Base-by-base conservation (phyloP, 2,797 vertebrate genomes). In the Chaetodon trifasciatus region DNA sequence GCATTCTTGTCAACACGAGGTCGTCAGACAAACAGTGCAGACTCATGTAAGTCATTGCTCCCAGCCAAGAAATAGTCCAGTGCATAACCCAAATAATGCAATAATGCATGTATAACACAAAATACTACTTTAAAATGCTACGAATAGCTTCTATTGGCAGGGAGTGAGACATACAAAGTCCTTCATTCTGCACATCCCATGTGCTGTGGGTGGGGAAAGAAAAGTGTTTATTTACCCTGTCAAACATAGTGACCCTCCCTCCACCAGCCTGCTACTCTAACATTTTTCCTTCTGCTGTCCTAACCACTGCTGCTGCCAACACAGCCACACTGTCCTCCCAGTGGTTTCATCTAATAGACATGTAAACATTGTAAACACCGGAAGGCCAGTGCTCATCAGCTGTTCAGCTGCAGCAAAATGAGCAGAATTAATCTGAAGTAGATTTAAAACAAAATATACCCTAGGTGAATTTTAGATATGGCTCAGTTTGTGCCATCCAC, bases 331-430 rank as follows among this genome's bases (percentile, higher is more conserved):
- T 12, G 2, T 52, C 39, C 58, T 52, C 39, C 0, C 74, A 66
- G 82, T 64, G 81, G 80, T 57, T 64, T 66, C 46, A 28, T 57
- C 44, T 76, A 44, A 76, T 70, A 39, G 47, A 68, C 44, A 50
- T 53, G n/a, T 74, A 53, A 79, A 72, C 65, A 73, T 47, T 49
- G 56, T 76, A 63, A 80, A 72, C 63, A 74, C 19, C n/a, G 17
- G 46, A 47, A 11, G 6, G n/a, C 60, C 10, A 1, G 39, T n/a
- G 5, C 32, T 39, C 28, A 10, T 53, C 13, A 64, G 70, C 52
- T 64, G n/a, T 55, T 73, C 8, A 77, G 23, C 37, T 32, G 62
- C 78, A 77, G 63, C 32, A 17, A 8, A 49, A 44, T 15, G 39
- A 35, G 12, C 39, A 71, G 3, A 70, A 39, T 8, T 23, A 23